phyloP scores from a whole-genome alignment of 2,113 vertebrate species.

The Pseudopipra pipra region DNA sequence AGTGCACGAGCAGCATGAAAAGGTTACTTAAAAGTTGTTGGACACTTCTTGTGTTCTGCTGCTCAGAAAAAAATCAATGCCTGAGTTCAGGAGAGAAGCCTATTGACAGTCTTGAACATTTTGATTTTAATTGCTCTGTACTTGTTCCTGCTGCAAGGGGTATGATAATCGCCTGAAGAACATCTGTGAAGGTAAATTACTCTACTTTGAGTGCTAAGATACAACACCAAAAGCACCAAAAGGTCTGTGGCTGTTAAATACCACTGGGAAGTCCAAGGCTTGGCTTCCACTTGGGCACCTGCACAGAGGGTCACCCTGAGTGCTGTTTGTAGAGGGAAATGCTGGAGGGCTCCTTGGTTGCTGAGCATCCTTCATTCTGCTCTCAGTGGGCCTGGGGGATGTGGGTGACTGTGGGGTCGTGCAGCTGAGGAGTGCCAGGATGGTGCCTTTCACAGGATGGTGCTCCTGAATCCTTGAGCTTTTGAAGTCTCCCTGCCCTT shows the following conservation, averaged over 20 bases:
- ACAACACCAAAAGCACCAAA: not conserved
- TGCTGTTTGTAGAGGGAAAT: not conserved
- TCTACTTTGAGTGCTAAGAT: not conserved
- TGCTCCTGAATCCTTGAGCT: not conserved
- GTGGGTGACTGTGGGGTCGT: not conserved
- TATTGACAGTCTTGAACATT: constrained; percentile 32
- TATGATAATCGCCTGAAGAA: constrained; percentile 14
- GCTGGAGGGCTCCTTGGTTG: not conserved
- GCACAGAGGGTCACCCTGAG: not conserved
- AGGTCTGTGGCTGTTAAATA: not conserved
- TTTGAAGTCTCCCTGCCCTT: not conserved
- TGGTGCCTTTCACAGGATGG: not conserved
- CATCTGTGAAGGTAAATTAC: constrained; percentile 22
- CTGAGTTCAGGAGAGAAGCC: not conserved
- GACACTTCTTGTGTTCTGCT: not conserved
- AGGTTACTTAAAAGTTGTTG: constrained; percentile 35
- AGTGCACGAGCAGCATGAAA: not conserved
- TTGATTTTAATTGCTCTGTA: constrained; percentile 55
- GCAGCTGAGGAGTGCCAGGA: not conserved
- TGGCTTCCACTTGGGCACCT: not conserved
- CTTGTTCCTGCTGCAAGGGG: constrained; percentile 12
- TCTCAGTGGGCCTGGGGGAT: not conserved
- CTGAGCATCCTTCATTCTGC: rapidly evolving
- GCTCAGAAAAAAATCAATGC: constrained; percentile 29
- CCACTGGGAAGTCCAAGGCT: not conserved